These are phyloP conservation scores for Chitala chitala DNA, from an alignment of 2,113 vertebrate genomes.

Conservation along the genomic window DNA sequence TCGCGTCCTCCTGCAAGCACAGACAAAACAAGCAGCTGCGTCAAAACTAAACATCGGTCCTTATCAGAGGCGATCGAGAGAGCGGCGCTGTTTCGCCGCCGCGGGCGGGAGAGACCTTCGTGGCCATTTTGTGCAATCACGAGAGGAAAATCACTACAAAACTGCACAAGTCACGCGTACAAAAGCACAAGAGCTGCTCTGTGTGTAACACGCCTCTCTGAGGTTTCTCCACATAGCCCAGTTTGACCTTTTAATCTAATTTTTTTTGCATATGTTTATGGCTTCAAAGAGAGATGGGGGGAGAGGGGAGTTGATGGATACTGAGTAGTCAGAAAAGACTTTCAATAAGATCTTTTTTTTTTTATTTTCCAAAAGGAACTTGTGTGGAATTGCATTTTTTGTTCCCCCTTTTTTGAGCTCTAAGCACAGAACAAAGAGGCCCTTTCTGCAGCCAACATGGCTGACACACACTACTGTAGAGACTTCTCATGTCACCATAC, in stretches of 20 bases:
- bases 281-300: not conserved
- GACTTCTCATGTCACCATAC: slow-evolving; percentile 35
- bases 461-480: slow-evolving; percentile 23
- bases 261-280: slow-evolving; percentile 25
- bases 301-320: slow-evolving; percentile 16
- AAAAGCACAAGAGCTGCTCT: slow-evolving; percentile 9
- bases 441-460: slow-evolving; percentile 33
- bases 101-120: not conserved
- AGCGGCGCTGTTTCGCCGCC: not conserved
- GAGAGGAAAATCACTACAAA: slow-evolving; percentile 2
- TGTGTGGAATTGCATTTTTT: slow-evolving; percentile 23
- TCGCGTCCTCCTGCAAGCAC: slow-evolving; percentile 7
- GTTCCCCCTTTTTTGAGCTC: slow-evolving; percentile 15
- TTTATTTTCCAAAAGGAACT: slow-evolving; percentile 10
- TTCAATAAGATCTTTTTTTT: slow-evolving; percentile 26
- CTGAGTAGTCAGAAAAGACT: slow-evolving; percentile 15
- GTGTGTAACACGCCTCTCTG: not conserved
- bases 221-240: not conserved
- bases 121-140: not conserved
- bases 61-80: slow-evolving; percentile 13
- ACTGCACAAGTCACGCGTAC: not conserved
- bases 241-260: slow-evolving; percentile 18
- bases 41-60: not conserved
- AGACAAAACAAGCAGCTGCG: slow-evolving; percentile 12
- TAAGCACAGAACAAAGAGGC: slow-evolving; percentile 31